Evolutionary conservation across 2,113 vertebrate genomes (phyloP), one percentile per base, ranked within the genome.

Genomic region (Centrocercus urophasianus): DNA sequence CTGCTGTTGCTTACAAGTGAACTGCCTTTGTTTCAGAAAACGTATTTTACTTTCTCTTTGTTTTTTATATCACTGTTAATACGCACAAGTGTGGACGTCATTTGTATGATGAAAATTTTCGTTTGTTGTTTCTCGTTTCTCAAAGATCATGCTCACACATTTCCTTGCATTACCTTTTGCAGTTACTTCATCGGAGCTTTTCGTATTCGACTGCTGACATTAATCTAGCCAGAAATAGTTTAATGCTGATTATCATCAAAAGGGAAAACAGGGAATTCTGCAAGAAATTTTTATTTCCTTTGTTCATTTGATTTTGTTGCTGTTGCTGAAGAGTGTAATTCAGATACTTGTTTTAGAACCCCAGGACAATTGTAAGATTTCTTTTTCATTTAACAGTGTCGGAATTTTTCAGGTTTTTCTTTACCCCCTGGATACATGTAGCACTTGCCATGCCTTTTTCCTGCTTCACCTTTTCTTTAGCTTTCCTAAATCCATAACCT

Each of bases 291-390:
- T 17, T 65, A 3, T 61, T 86, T 84, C 86, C 47, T 11, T 48
- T 61, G 30, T 59, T 38, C 3, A 34, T 66, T 59, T 87, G 22
- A 64, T 89, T 85, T 92, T 95, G 42, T 32, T 86, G 64, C 66
- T 91, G 13, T 71, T 92, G 83, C 64, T 85, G 83, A 93, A 79
- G 81, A 81, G 47, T 79, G 40, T 71, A 87, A 56, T 93, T 95
- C 63, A 93, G 48, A 70, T 82, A 45, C 43, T 88, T 81, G 36
- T 70, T 69, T 63, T 2, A 52, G 28, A 66, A 54, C 28, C n/a
- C 40, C 59, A 54, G 65, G n/a, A 36, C 6, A 70, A 52, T 32
- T 79, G 63, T 71, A 80, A 2, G 27, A 83, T 90, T 96, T 95
- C 60, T 36, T 71, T 70, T 92, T 64, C 28, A 40, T 77, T 89